Base-by-base conservation (phyloP, 2,113 vertebrate species). In the Peromyscus maniculatus region DNA sequence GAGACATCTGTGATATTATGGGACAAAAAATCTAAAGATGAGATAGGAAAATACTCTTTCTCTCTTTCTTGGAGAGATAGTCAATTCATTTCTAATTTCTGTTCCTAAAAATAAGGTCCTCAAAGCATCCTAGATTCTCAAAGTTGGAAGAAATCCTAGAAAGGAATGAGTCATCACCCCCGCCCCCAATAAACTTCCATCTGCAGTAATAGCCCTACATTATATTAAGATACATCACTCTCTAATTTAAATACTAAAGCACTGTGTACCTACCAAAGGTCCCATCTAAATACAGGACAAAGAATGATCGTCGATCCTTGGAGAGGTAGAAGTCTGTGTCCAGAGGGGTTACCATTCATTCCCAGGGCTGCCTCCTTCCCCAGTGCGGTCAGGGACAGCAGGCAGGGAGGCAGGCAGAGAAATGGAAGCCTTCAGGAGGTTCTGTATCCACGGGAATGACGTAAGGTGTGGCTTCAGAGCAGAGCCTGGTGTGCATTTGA, bases 381-480 rank as follows among this genome's bases (percentile, higher is more conserved):
- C 7, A 92, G 49, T 24, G 4, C 39, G 52, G 24, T 36, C 3
- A 16, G 13, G n/a, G 36, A 43, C 12, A 3, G 57, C 9, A 28
- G 13, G 17, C 39, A 21, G 36, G 12, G 28, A 57, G 64, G 26
- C n/a, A 31, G 2, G 2, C 67, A 49, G 82, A 28, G 55, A 59
- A 19, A 52, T 4, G 46, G 2, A 55, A 92, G 4, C 36, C 49
- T 39, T 55, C 59, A 31, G 93, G 15, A 91, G 71, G 59, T 84
- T 97, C 93, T 33, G 0, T 5, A 7, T 72, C 77, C 31, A 46
- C 1, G 33, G 52, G 36, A 92, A 43, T 67, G 22, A 75, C 5
- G n/a, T 10, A 79, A 59, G 39, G 52, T 79, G 11, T 15, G 89
- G 84, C 97, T 97, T 96, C 97, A 86, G 96, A 82, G 1, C 57